Conservation (phyloP, 2,113 vertebrate genomes). For the Lasiurus borealis region DNA sequence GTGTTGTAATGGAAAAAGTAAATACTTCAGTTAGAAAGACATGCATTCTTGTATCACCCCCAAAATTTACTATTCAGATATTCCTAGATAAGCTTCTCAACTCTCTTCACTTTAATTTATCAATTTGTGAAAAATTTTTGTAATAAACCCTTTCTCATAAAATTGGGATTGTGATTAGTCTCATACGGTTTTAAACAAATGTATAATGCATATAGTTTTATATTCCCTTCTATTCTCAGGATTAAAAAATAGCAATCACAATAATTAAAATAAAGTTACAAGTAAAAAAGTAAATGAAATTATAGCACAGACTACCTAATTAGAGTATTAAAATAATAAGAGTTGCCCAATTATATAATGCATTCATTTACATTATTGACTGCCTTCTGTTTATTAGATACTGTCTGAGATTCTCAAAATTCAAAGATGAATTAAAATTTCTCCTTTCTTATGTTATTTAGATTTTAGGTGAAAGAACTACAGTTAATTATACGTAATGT, state of each 20-base stretch:
- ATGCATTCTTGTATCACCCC: background rate
- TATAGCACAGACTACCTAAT: background rate
- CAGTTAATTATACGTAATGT: background rate
- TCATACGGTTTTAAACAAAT: background rate
- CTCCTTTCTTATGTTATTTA: background rate
- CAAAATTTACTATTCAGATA: background rate
- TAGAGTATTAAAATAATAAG: background rate
- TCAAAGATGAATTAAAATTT: background rate
- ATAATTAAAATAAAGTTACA: background rate
- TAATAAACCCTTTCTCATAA: background rate
- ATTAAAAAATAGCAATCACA: constrained; percentile 25
- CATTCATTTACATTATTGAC: background rate
- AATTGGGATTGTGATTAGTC: background rate
- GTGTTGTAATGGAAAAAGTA: background rate
- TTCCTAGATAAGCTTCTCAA: background rate
- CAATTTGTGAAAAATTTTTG: background rate
- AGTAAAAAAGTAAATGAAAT: background rate
- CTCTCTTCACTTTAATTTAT: background rate
- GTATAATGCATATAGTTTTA: background rate
- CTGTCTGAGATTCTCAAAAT: background rate
- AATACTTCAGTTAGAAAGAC: background rate
- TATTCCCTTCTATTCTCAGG: background rate
- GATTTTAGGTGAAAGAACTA: background rate
- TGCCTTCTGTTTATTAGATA: background rate
- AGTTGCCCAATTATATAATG: background rate